Base-by-base conservation (phyloP, 1,140 invertebrate species). In the Drosophila orosa region DNA sequence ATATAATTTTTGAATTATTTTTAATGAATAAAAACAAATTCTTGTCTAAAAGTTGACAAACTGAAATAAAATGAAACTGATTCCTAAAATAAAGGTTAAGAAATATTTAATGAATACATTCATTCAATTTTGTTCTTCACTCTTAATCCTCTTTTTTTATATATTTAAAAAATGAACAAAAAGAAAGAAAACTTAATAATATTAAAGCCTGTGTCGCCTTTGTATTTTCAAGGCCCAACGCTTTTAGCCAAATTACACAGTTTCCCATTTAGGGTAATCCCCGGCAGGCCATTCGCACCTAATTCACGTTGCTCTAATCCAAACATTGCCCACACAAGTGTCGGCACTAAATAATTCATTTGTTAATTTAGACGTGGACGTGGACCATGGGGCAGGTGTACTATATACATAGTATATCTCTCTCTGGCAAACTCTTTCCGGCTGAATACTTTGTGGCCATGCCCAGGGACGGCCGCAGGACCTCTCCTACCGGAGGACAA, bases 271-370 rank as follows among this genome's bases (percentile, higher is more conserved):
- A 83, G 74, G 76, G 57, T 66, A 83, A 80, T 83, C 68, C 79
- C 80, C 73, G 65, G 50, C 65, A 69, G 84, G 77, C 65, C 80
- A 89, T 89, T 89, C 84, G 84, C 80, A 89, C 84, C 84, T 89
- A 80, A 83, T 89, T 83, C 80, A 74, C 84, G 77, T 58, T 72
- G 84, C 66, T 74, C 69, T 79, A 83, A 77, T 80, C 62, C 72
- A 74, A 89, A 79, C 83, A 77, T 80, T 77, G 83, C 63, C 83
- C 79, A 68, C 67, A 81, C 81, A 87, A 86, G 75, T 83, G 76
- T 87, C 76, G 48, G 37, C 68, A 83, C 84, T 87, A 83, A 87
- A 87, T 87, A 80, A 87, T 87, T 87, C 73, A 87, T 87, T 87
- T 87, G 84, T 89, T 87, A 87, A 87, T 87, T 87, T 87, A 78